Evolutionary conservation across 2,113 vertebrate genomes (phyloP), one percentile per base, ranked within the genome.

Genomic region (Anguilla rostrata): DNA sequence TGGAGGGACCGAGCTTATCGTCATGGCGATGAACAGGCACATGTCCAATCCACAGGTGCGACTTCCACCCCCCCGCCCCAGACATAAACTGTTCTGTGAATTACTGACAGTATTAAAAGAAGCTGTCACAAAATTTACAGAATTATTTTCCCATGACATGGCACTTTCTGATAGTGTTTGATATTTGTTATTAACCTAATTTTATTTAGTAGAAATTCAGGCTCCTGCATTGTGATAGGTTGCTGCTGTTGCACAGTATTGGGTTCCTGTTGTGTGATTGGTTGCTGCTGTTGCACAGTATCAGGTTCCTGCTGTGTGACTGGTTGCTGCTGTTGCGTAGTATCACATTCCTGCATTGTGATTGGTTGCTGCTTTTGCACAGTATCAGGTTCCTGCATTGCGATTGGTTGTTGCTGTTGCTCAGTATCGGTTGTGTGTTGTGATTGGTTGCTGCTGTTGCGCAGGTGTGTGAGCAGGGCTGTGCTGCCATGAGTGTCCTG

Each of bases 391-490:
- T 34, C 2, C 4, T 39, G 12, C 29, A 79, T 79, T 15, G 56
- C 15, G 56, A 60, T 29, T 29, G 86, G 84, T 2, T 81, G 20
- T 0, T 87, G 82, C 5, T 63, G n/a, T 71, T 88, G 75, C 8
- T 20, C 92, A 99, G 98, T 34, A 34, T 34, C 34, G 34, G 34
- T 34, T 34, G 34, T 34, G 34, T 34, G 34, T 34, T 34, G 56
- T 60, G 56, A 60, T 29, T 29, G 86, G 84, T 2, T 81, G 20
- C 0, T 87, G 82, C 5, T 63, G n/a, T 71, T 88, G 75, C 8
- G 22, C 92, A 99, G 98, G 96, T 99, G 84, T 99, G 98, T 9
- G 98, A 99, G 88, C 97, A 98, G 84, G 97, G 97, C 81, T 98
- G 97, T 18, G 97, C 97, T 0, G 97, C 97, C 20, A 91, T 99